Percentiles rank a stretch among this genome's conserved stretches.
Conservation (phyloP, 64 coral and sea anemone genomes). For the Hydrozoanthus tunicans region DNA sequence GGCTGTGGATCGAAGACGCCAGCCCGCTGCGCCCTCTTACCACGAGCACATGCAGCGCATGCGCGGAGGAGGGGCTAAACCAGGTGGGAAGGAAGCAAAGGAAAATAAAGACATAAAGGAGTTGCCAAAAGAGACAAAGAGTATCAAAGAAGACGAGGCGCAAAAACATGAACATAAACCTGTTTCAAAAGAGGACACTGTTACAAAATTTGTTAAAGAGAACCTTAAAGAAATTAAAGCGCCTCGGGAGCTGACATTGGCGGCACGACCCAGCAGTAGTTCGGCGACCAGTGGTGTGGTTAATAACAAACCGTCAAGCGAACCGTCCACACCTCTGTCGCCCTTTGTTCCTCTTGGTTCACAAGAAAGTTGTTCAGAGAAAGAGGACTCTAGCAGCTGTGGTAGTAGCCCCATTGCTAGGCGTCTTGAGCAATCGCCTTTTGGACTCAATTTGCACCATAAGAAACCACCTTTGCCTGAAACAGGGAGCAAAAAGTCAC, state of each 20-base stretch:
- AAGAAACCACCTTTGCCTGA: conserved; percentile 58
- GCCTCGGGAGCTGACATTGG: neutral
- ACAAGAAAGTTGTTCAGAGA: conserved; percentile 60
- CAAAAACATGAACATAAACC: conserved; percentile 21
- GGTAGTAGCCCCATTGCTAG: conserved; percentile 30
- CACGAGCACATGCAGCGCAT: conserved; percentile 94
- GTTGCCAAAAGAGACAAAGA: conserved; percentile 4
- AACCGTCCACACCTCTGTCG: conserved; percentile 52
- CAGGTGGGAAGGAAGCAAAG: conserved; percentile 57
- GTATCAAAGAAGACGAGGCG: conserved; percentile 43
- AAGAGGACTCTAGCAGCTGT: conserved; percentile 73
- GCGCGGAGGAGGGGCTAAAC: conserved; percentile 63
- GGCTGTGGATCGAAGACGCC: conserved; percentile 86
- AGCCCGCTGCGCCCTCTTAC: conserved; percentile 95
- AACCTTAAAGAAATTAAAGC: conserved; percentile 5
- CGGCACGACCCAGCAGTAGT: neutral
- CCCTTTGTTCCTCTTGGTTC: conserved; percentile 57
- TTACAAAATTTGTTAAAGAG: conserved; percentile 10
- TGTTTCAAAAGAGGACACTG: conserved; percentile 1
- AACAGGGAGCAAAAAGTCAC: conserved; percentile 56
- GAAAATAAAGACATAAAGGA: conserved; percentile 35
- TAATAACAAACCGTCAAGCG: conserved; percentile 36
- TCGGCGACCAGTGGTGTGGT: neutral
- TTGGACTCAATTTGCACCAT: conserved; percentile 91
- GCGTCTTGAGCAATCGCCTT: conserved; percentile 87